These are phyloP conservation scores for Drosophila sechellia DNA, from an alignment of 1,140 invertebrate genomes.

Conservation along the genomic window DNA sequence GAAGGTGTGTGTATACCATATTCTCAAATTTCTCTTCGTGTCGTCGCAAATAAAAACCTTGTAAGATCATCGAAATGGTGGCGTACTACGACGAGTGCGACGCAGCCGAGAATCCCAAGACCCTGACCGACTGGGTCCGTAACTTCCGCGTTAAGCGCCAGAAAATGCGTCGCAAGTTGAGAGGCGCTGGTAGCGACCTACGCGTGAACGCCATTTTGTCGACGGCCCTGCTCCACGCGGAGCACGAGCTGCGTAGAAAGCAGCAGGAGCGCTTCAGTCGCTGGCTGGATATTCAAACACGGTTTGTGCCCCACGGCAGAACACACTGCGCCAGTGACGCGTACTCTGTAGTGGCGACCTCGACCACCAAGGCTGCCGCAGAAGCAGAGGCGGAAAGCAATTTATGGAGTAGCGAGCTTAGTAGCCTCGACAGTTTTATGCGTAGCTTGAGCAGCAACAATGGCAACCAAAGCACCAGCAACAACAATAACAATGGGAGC, in stretches of 20 bases:
- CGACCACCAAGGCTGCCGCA: conserved; percentile 26
- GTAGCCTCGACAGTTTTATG: conserved; percentile 82
- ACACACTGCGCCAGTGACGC: conserved; percentile 64
- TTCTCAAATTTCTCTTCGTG: conserved; percentile 27
- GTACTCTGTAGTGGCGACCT: neutral
- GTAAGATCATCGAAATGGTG: conserved; percentile 57
- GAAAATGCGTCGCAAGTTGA: conserved; percentile 82
- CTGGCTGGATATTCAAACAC: conserved; percentile 78
- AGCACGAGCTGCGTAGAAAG: conserved; percentile 79
- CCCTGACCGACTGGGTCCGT: conserved; percentile 78
- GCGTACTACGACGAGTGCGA: conserved; percentile 62
- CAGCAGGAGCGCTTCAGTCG: conserved; percentile 80
- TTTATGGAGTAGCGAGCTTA: conserved; percentile 82
- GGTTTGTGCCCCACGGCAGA: conserved; percentile 65
- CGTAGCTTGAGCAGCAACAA: conserved; percentile 69
- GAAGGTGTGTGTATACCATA: conserved; percentile 60
- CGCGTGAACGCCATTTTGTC: conserved; percentile 82
- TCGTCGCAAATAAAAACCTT: conserved; percentile 24
- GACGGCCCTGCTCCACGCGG: conserved; percentile 72
- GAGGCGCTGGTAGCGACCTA: conserved; percentile 67
- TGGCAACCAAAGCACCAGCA: conserved; percentile 7
- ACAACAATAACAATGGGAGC: conserved; percentile 15
- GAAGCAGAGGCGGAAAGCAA: conserved; percentile 64
- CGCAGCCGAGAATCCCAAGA: conserved; percentile 61
- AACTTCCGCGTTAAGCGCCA: conserved; percentile 81